phyloP scores from a whole-genome alignment of 2,888 invertebrate species.

The Microctonus hyperodae region DNA sequence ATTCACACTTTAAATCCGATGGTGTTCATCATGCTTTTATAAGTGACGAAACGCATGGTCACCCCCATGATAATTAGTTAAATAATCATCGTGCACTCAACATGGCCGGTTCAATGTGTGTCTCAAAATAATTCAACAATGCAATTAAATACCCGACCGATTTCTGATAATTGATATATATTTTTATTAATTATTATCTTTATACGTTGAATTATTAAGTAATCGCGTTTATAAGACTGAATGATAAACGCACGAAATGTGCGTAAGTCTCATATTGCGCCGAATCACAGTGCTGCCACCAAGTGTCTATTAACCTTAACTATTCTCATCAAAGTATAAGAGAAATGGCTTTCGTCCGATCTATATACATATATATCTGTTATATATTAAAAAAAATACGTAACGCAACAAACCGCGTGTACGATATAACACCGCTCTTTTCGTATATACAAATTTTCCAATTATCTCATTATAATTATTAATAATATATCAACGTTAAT shows the following conservation, averaged over 20 bases:
- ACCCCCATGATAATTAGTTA: slow-evolving; percentile 23
- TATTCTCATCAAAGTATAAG: slow-evolving; percentile 29
- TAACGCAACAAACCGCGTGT: slow-evolving; percentile 31
- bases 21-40: slow-evolving; percentile 39
- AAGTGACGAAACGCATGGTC: slow-evolving; percentile 45
- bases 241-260: slow-evolving; percentile 13
- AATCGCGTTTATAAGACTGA: not conserved
- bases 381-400: slow-evolving; percentile 31
- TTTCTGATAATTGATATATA: not conserved
- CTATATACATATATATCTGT: no score
- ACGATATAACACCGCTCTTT: slow-evolving; percentile 19
- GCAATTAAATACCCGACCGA: not conserved
- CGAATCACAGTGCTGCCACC: slow-evolving; percentile 12
- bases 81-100: slow-evolving; percentile 8
- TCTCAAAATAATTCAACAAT: not conserved
- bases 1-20: not conserved
- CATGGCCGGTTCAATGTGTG: not conserved
- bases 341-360: slow-evolving; percentile 33
- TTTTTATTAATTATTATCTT: not conserved
- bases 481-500: not conserved
- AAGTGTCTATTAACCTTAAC: slow-evolving; percentile 32
- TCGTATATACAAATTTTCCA: not conserved
- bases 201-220: not conserved
- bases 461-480: not conserved
- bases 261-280: slow-evolving; percentile 5